Conservation (phyloP, 2,797 vertebrate genomes). For the Anolis apletophallus region DNA sequence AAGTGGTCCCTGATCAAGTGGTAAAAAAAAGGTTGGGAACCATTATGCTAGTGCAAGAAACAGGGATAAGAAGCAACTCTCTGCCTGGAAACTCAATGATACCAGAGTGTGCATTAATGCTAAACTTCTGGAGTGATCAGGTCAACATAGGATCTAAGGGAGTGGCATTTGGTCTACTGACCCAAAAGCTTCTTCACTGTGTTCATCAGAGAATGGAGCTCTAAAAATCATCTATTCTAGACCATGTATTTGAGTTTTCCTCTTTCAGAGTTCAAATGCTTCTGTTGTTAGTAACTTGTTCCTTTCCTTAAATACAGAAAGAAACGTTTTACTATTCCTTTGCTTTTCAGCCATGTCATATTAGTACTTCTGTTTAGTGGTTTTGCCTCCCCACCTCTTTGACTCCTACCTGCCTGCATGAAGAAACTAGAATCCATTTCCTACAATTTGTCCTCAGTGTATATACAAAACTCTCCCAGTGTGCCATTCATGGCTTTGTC, state of each 20-base stretch:
- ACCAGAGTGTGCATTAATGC: no score
- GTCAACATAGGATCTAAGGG: no score
- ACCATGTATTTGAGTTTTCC: not conserved
- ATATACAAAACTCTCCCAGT: not conserved
- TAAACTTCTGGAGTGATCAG: no score
- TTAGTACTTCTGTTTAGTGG: not conserved
- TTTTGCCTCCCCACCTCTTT: not conserved
- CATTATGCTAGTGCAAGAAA: no score
- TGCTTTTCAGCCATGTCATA: not conserved
- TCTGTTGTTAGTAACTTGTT: not conserved
- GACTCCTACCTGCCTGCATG: not conserved
- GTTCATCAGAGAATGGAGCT: not conserved
- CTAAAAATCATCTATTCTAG: not conserved
- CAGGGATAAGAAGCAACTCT: no score
- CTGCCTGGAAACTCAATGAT: no score
- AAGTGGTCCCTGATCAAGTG: no score
- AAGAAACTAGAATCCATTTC: not conserved
- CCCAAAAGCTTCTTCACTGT: no score
- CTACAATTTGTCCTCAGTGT: not conserved
- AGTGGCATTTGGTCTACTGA: no score
- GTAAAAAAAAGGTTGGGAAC: no score
- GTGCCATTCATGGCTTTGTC: fast-evolving
- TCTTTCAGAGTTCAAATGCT: not conserved
- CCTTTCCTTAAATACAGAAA: constrained; percentile 6
- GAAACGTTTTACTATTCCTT: not conserved